Evolutionary conservation across 2,888 invertebrate genomes (phyloP), one percentile per base, ranked within the genome.

Genomic region (Tachina lurida): DNA sequence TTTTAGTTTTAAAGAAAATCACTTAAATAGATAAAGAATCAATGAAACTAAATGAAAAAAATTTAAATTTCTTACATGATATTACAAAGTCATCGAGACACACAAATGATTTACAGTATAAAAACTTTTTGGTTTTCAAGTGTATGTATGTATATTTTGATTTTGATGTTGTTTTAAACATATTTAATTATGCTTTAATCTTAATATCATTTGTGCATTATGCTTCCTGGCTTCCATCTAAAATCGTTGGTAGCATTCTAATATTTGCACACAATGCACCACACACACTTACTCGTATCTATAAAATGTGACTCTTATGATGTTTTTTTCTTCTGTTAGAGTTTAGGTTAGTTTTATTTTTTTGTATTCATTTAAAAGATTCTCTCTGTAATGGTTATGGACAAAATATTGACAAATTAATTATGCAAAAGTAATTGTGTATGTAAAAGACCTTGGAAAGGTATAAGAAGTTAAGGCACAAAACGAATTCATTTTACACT

Each of bases 41-140:
- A 17, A 17, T 17, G 13, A 58, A 58, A 47, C 8, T 3, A 10
- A 52, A 49, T 43, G 19, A 63, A 41, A 56, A n/a, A 54, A n/a
- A 41, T 19, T 43, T 31, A 17, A 31, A 62, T 22, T 49, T 73
- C 65, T 80, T 80, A 80, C 79, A 80, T 47, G 49, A 49, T 73
- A 3, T 68, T 77, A 15, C 41, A 49, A 62, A 31, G 31, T 13
- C 9, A 56, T 22, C 8, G 17, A 45, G 43, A 58, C 13, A 8
- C 12, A 71, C 71, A 17, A 74, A 19, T 45, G 17, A 49, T 47
- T 47, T 5, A 5, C 39, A 60, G 47, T 39, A 49, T 60, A 17
- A 10, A 45, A n/a, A n/a, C n/a, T 15, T 60, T 31, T 60, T 39
- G 39, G 4, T 4, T 65, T 47, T 65, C 31, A 22, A 10, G 13